Conservation (phyloP, 2,888 invertebrate species). For the Agriopis aurantiaria region DNA sequence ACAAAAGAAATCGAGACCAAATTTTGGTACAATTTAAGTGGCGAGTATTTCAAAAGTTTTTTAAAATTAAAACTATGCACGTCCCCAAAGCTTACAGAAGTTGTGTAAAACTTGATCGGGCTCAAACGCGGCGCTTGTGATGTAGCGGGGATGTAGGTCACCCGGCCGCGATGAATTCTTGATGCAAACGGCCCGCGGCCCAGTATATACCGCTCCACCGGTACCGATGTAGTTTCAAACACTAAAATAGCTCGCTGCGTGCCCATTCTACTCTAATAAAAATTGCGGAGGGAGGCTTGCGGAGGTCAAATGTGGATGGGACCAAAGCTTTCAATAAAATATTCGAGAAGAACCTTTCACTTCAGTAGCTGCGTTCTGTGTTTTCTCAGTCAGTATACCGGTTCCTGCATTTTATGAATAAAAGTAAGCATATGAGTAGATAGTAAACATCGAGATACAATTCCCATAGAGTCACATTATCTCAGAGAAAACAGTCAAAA, state of each 20-base stretch:
- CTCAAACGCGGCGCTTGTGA: neutral
- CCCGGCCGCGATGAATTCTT: constrained; percentile 44
- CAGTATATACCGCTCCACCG: neutral
- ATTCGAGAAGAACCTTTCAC: neutral
- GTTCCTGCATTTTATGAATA: too few species aligned
- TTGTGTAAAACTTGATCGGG: constrained; percentile 12
- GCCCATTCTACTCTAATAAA: constrained; percentile 36
- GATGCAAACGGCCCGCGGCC: constrained; percentile 33
- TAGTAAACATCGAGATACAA: too few species aligned
- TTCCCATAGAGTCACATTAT: too few species aligned
- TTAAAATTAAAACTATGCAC: neutral
- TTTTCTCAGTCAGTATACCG: neutral
- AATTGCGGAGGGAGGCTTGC: constrained; percentile 36
- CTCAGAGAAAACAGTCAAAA: too few species aligned
- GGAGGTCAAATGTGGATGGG: neutral
- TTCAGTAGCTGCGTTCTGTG: neutral
- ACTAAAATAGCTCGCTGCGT: constrained; percentile 39
- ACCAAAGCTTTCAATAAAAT: neutral
- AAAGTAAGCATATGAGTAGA: too few species aligned
- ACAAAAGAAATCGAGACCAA: neutral
- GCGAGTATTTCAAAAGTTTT: too few species aligned
- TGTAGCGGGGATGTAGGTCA: constrained; percentile 39
- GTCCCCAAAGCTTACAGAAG: constrained; percentile 3
- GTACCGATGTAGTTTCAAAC: constrained; percentile 11
- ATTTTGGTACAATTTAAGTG: neutral